These are phyloP conservation scores for Antechinus stuartii DNA, from an alignment of 2,113 vertebrate genomes.

Conservation along the genomic window DNA sequence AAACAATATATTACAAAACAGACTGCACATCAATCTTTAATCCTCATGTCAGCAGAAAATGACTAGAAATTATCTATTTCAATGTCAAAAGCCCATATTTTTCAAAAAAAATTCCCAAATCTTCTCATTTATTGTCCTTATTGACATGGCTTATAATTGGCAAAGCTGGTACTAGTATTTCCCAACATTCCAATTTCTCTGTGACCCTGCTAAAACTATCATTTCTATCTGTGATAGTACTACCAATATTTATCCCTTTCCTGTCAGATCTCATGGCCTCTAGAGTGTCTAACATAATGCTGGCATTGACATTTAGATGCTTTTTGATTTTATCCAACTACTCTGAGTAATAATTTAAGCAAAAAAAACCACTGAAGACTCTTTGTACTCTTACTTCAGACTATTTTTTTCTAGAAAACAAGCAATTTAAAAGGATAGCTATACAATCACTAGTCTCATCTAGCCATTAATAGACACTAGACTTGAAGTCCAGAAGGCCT, in stretches of 20 bases:
- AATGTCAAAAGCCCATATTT: background rate
- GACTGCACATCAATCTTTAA: background rate
- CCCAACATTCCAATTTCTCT: background rate
- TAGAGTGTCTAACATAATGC: background rate
- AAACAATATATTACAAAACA: background rate
- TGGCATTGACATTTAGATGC: background rate
- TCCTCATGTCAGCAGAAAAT: background rate
- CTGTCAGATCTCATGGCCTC: background rate
- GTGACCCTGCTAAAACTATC: background rate
- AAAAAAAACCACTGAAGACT: background rate
- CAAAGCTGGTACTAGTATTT: background rate
- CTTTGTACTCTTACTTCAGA: background rate
- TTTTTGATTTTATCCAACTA: background rate
- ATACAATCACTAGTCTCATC: background rate
- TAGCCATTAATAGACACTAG: background rate
- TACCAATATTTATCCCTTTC: background rate
- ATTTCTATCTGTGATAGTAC: background rate
- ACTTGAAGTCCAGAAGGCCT: background rate
- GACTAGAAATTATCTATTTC: background rate
- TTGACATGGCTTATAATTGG: background rate
- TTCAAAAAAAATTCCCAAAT: background rate
- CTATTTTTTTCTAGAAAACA: background rate
- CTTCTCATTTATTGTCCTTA: background rate
- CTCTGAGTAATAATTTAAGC: slow-evolving; percentile 11
- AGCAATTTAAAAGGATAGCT: background rate